These are phyloP conservation scores for Pseudorhiza aurosa DNA, from an alignment of 30 jellyfish, hydroid and myxozoan species.

Conservation along the genomic window DNA sequence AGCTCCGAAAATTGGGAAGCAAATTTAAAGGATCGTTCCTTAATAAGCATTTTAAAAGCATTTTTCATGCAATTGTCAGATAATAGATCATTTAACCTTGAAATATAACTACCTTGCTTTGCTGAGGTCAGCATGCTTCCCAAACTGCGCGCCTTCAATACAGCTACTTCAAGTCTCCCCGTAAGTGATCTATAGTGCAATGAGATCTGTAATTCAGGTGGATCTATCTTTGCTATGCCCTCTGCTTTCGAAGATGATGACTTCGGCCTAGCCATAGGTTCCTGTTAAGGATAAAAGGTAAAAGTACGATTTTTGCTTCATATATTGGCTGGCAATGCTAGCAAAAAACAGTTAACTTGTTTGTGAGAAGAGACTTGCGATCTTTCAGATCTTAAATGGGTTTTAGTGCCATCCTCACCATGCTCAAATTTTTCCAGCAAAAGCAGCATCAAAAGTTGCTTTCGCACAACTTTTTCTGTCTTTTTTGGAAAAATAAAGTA, in stretches of 20 bases:
- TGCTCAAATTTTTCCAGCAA: too few species aligned
- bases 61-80: too few species aligned
- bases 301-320: background rate
- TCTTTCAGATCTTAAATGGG: background rate
- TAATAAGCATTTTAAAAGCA: too few species aligned
- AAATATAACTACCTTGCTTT: slow-evolving; percentile 27
- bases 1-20: too few species aligned
- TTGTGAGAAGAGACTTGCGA: background rate
- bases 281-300: background rate
- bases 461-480: too few species aligned
- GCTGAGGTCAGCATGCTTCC: slow-evolving; percentile 19
- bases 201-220: slow-evolving; percentile 72
- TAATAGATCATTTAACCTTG: background rate
- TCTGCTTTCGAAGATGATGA: slow-evolving; percentile 36
- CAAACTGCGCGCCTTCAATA: slow-evolving; percentile 63
- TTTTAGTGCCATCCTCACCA: background rate
- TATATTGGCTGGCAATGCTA: background rate
- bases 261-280: slow-evolving; percentile 37
- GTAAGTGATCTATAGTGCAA: slow-evolving; percentile 65
- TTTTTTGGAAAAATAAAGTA: too few species aligned
- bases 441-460: too few species aligned
- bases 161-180: slow-evolving; percentile 75
- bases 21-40: too few species aligned
- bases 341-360: background rate
- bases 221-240: slow-evolving; percentile 14